Conservation (phyloP, 1,140 invertebrate genomes). For the Babylonia areolata region DNA sequence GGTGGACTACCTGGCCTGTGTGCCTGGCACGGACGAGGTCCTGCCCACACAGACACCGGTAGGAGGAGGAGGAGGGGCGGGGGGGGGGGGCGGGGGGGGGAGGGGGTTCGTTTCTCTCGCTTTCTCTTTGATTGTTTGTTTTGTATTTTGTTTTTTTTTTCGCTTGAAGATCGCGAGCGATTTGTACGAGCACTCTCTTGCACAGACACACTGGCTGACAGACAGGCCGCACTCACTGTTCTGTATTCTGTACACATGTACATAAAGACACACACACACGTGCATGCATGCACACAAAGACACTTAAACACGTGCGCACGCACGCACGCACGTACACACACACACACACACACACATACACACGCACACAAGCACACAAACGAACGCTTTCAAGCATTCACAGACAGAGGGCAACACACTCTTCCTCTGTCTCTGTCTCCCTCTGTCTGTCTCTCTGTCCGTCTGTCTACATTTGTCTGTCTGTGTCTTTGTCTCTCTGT, state of each 20-base stretch:
- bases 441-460: too few species aligned
- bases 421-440: too few species aligned
- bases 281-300: not conserved
- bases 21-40: not conserved
- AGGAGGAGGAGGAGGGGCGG: too few species aligned
- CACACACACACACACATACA: conserved; percentile 10
- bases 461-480: too few species aligned
- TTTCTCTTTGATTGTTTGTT: not conserved
- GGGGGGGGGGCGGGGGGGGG: too few species aligned
- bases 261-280: not conserved
- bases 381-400: not conserved
- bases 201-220: not conserved
- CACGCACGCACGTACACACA: not conserved
- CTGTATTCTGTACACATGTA: too few species aligned
- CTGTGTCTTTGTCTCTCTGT: too few species aligned
- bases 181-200: not conserved
- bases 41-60: not conserved
- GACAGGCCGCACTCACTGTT: too few species aligned
- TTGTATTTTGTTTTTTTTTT: not conserved
- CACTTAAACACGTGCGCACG: not conserved
- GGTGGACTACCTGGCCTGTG: not conserved
- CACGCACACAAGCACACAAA: not conserved
- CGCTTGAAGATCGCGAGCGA: not conserved
- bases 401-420: too few species aligned
- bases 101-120: too few species aligned